Base-by-base conservation (phyloP, 2,797 vertebrate genomes). In the Selene dorsalis region DNA sequence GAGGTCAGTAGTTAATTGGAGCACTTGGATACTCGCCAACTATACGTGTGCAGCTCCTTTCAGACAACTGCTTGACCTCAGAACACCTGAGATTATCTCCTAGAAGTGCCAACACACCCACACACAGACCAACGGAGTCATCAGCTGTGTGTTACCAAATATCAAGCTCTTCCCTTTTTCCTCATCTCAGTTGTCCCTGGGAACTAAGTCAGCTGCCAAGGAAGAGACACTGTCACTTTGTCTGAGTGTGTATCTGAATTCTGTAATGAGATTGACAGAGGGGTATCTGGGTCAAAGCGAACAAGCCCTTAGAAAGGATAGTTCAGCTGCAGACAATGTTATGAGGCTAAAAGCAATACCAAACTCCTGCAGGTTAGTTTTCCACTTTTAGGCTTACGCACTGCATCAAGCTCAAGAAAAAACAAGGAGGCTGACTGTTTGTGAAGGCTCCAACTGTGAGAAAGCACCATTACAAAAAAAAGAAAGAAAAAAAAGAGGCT, bases 61-160 rank as follows among this genome's bases (percentile, higher is more conserved):
- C 53, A 45, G 61, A 77, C 79, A 89, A 70, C 73, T 79, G 77
- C 74, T 69, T 69, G 69, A 85, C 75, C 75, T 70, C 59, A 71
- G 18, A 77, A 60, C 68, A 82, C 85, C 71, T 77, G 81, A 84
- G 76, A 73, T 86, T 66, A 79, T 74, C 73, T 77, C 70, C 59
- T 53, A 41, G 57, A 67, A 59, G 57, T 35, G 20, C 71, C 57
- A 74, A 70, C 75, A 79, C 43, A 69, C 48, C 59, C 65, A 67
- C 67, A 73, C 55, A 69, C 53, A 55, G 66, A 66, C 28, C 28
- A 65, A 80, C 72, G 48, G 73, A 87, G 48, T 85, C 83, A 85
- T 72, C 67, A 83, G n/a, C 67, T 77, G 24, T 30, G 63, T 55
- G 73, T 73, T 81, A 86, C 35, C 50, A 56, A 76, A 81, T 82